These are phyloP conservation scores for Hermetia illucens DNA, from an alignment of 1,140 invertebrate genomes.

Conservation along the genomic window DNA sequence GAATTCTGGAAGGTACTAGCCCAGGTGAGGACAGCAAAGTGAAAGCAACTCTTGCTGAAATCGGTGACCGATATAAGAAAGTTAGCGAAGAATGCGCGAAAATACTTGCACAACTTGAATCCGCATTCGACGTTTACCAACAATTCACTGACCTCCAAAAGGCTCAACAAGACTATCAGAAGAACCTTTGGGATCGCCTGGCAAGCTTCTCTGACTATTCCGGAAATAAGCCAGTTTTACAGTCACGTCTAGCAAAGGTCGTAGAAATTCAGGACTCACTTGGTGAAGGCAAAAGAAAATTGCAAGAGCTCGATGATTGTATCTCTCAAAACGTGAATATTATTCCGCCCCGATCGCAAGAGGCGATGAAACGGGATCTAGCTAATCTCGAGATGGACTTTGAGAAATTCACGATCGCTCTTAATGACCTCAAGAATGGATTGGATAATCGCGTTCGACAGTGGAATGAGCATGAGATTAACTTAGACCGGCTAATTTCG, in stretches of 20 bases:
- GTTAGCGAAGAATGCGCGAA: conserved; percentile 43
- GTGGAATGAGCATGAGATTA: conserved; percentile 82
- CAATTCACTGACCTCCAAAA: conserved; percentile 76
- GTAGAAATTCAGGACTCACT: conserved; percentile 62
- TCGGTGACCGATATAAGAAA: conserved; percentile 61
- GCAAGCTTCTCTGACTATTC: conserved; percentile 62
- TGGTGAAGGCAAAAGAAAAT: conserved; percentile 53
- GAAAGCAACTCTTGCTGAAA: conserved; percentile 46
- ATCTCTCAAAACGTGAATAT: conserved; percentile 46
- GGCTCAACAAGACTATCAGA: conserved; percentile 72
- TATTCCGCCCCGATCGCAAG: conserved; percentile 58
- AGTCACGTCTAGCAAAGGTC: conserved; percentile 57
- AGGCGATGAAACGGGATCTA: conserved; percentile 66
- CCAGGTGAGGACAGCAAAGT: conserved; percentile 44
- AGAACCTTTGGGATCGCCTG: conserved; percentile 72
- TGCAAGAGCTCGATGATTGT: conserved; percentile 53
- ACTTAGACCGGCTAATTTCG: conserved; percentile 62
- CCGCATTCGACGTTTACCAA: conserved; percentile 60
- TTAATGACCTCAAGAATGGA: conserved; percentile 59
- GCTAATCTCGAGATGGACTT: conserved; percentile 60
- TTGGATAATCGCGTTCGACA: conserved; percentile 75
- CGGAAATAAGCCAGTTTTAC: conserved; percentile 62
- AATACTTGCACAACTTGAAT: conserved; percentile 55
- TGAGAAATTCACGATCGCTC: conserved; percentile 63
- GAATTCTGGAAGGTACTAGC: conserved; percentile 35